Base-by-base conservation (phyloP, 2,888 invertebrate genomes). In the Brachynemurus nebulosus region DNA sequence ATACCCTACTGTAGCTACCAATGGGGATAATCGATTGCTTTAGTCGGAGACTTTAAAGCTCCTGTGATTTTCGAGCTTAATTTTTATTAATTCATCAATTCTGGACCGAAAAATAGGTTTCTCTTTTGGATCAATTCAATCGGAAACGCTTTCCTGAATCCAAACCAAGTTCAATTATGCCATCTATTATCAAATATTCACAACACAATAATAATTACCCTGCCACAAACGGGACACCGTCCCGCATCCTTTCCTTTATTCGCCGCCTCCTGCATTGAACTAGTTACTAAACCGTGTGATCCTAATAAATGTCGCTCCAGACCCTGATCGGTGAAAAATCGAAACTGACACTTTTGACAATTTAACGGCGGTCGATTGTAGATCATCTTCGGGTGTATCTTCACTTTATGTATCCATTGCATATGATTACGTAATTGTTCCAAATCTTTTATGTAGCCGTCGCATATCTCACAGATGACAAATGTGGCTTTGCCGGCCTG, bases 401-500 rank as follows among this genome's bases (percentile, higher is more conserved):
- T 91, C 53, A 91, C 89, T 75, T 93, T 92, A 65, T 95, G 95
- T 62, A 93, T 92, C 88, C 91, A 93, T 60, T 91, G 92, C 89
- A 95, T 93, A 61, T 95, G 95, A 63, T 92, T 92, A 50, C 93
- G 74, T 50, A 95, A 68, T 60, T 92, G 91, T 57, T 92, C 91
- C 58, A 92, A 71, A 64, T 95, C 93, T 70, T 92, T 91, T 49
- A 95, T 93, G 60, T 92, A 93, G 17, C 92, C 92, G 59, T 95
- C 95, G 66, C 95, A 96, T 50, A 95, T 92, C 69, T 95, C 95
- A 65, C 95, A 96, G 53, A 92, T 88, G 51, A 92, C 91, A 65
- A 90, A 90, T 20, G 85, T 78, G 54, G 79, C 81, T 63, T 88
- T 88, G 51, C 73, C 76, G 41, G 71, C 65, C 42, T 65, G 65